Base-by-base conservation (phyloP, 2,113 vertebrate genomes). In the Athene noctua region DNA sequence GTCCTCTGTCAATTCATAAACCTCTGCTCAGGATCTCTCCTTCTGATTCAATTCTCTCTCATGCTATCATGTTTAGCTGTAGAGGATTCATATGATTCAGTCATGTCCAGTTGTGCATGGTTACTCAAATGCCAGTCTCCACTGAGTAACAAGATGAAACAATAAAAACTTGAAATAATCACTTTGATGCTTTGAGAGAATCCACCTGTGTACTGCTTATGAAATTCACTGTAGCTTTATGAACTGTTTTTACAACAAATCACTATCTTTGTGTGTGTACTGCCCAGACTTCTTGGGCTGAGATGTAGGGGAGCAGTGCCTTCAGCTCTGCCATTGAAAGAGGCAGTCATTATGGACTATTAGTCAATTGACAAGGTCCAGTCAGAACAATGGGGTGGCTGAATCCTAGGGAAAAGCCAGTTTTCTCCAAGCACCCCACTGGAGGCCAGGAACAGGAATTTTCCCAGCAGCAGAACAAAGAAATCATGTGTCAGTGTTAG, bases 401-500 rank as follows among this genome's bases (percentile, higher is more conserved):
- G 67, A 36, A 87, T 52, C 42, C 52, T 34, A 10, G 36, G 72
- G 49, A 84, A 83, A 90, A 67, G 47, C 22, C 34, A 34, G 25
- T 62, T 84, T 71, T 80, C 30, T 66, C 57, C 57, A 80, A 80
- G 67, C 51, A 51, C 72, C 36, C 40, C 4, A 4, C 81, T 55
- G 85, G 81, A 84, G 71, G 40, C 72, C 77, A 65, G 44, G 46
- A 75, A 62, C 9, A 80, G 67, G 58, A 52, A 96, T 90, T 94
- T 90, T 94, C 82, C 47, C 67, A 87, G 62, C 66, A 66, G 81
- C 58, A 71, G 52, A 77, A 92, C 78, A 94, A 87, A 94, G 90
- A 80, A 75, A 84, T 40, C 47, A 92, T 78, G 78, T 92, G 86
- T 57, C 67, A 47, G 46, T 42, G 36, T 40, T 36, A 57, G 62